Evolutionary conservation across 2,113 vertebrate species (phyloP), one percentile per base, ranked within the genome.

Genomic region (Calonectris borealis): DNA sequence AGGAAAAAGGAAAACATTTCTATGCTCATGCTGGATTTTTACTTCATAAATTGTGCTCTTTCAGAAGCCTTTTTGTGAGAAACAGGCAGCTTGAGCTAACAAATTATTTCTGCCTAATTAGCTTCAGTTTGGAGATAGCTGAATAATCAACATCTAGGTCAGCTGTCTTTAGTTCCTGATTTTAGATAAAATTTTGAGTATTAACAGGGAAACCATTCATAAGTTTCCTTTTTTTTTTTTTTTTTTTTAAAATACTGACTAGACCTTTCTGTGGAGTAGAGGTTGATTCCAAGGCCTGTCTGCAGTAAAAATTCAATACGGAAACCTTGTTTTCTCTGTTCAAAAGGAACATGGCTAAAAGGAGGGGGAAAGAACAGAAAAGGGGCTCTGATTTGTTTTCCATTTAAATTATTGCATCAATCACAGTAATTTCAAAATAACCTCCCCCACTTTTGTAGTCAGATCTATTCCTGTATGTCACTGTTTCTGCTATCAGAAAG

Each of bases 71-170:
- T 91, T 94, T 93, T 58, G 31, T 81, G 26, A 80, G 77, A 72
- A 83, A 64, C 13, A 54, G 54, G n/a, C 58, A 85, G 42, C 48
- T 91, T 94, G 81, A 92, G 40, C 58, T 90, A 80, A 89, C 38
- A 86, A 87, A 87, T 87, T 95, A 38, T 77, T 96, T 79, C 73
- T 93, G 73, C 72, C 51, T 93, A 72, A 93, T 93, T 91, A 90
- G 75, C 61, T 71, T 92, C 61, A 57, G 42, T 82, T 90, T 90
- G 46, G 49, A 88, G 49, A 54, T 55, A 49, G 34, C 66, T 48
- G 60, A 84, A 78, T 61, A 89, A 64, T 57, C 44, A 91, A 55
- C 70, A 64, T 51, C 34, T 80, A 64, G 54, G 40, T 93, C 82
- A 92, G 13, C 36, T 79, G 52, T 93, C 42, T 90, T 82, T 86